Conservation (phyloP, 2,797 vertebrate species). For the Tamandua tetradactyla region DNA sequence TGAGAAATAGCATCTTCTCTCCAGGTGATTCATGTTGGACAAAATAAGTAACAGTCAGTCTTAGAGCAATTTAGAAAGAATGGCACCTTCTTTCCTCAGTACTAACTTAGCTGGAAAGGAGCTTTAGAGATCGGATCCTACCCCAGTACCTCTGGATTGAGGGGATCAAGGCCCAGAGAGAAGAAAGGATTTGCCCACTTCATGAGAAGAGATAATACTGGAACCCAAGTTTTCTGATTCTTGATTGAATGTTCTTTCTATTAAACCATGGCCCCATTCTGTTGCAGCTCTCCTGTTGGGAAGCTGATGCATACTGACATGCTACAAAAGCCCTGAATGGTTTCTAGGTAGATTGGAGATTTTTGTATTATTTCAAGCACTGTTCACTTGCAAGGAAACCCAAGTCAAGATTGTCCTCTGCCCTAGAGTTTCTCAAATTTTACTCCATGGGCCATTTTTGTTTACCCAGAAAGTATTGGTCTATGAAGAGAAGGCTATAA, state of each 20-base stretch:
- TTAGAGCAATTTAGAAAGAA: background rate
- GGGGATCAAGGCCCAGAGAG: background rate
- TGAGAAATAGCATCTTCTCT: background rate
- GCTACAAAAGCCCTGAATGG: background rate
- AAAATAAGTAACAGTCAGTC: background rate
- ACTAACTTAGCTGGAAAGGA: background rate
- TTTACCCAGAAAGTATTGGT: background rate
- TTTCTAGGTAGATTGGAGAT: background rate
- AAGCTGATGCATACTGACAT: background rate
- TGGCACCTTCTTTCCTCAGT: background rate
- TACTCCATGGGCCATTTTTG: background rate
- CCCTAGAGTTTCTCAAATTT: background rate
- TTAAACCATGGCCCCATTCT: background rate
- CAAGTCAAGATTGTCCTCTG: background rate
- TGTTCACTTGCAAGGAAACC: background rate
- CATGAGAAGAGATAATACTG: background rate
- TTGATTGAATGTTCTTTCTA: background rate
- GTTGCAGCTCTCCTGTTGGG: background rate
- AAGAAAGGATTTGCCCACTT: background rate
- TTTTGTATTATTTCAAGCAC: background rate
- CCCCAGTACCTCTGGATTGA: background rate
- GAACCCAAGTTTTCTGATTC: background rate
- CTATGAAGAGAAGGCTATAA: background rate
- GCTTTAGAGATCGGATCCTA: background rate
- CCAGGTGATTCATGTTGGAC: conserved; percentile 4